Evolutionary conservation across 2,888 invertebrate species (phyloP).

Genomic region (Drosophila subsilvestris): DNA sequence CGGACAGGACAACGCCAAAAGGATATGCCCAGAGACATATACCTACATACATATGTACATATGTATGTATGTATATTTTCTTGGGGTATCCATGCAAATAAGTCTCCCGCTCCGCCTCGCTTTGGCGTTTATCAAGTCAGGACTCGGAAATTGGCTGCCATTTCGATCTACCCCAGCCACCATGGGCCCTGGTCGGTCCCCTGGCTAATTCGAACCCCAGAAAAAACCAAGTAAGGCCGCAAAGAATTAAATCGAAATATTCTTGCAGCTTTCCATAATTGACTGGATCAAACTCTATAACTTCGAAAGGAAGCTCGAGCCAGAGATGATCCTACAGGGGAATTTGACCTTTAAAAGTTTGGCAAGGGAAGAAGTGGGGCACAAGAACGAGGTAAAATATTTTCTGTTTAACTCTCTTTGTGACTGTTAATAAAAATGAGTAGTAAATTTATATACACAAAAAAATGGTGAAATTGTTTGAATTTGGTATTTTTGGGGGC

Average conservation of each 20-base stretch:
- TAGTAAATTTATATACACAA: no score
- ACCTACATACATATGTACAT: slow-evolving; percentile 22
- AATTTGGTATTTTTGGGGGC: no score
- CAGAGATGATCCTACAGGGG: no score
- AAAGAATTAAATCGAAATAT: no score
- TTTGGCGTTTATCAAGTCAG: slow-evolving; percentile 61
- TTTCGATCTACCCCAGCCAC: slow-evolving; percentile 52
- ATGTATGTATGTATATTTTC: slow-evolving; percentile 1
- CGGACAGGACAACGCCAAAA: slow-evolving; percentile 47
- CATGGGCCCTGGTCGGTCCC: not conserved
- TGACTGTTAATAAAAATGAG: no score
- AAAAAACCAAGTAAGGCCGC: not conserved
- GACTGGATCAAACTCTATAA: no score
- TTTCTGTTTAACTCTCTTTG: no score
- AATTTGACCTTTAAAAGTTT: no score
- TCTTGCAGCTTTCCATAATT: not conserved
- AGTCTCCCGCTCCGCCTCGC: slow-evolving; percentile 19
- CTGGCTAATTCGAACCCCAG: not conserved
- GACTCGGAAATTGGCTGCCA: slow-evolving; percentile 66
- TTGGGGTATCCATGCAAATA: slow-evolving; percentile 17
- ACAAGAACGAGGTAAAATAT: no score
- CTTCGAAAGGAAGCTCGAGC: no score
- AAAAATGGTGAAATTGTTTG: no score
- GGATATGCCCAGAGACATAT: slow-evolving; percentile 37
- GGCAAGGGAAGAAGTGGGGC: no score